These are phyloP conservation scores for Meiosimyza platycephala DNA, from an alignment of 2,888 invertebrate species.

Conservation along the genomic window DNA sequence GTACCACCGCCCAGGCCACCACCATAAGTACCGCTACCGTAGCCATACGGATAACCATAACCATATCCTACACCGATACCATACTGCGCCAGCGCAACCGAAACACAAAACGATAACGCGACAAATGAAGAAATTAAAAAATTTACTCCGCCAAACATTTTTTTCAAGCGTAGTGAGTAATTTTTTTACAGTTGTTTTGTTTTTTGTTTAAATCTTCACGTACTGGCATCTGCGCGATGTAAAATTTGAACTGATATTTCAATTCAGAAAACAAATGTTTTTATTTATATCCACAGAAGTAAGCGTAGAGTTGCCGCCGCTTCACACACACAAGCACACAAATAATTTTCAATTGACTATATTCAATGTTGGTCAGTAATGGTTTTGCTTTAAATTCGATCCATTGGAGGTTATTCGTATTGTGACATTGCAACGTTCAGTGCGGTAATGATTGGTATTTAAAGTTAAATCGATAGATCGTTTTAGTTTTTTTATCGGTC, in stretches of 20 bases:
- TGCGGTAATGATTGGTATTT: background rate
- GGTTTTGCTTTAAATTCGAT: background rate
- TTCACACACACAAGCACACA: no score
- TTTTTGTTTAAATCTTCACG: background rate
- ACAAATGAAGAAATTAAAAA: background rate
- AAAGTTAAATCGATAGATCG: background rate
- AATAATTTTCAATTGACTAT: background rate
- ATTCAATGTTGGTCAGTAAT: background rate
- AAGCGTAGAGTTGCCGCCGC: no score
- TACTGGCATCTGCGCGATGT: background rate
- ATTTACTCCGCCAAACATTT: background rate
- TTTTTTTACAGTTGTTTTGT: background rate
- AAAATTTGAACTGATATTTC: no score
- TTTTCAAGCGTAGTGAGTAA: background rate
- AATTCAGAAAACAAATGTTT: no score
- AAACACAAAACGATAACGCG: background rate
- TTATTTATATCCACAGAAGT: no score
- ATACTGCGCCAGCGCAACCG: constrained; percentile 31
- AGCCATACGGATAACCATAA: constrained; percentile 17
- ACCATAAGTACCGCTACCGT: constrained; percentile 4
- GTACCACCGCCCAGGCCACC: constrained; percentile 10
- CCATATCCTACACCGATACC: constrained; percentile 16
- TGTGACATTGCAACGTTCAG: background rate
- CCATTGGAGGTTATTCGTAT: background rate
- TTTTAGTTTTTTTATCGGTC: background rate